phyloP scores from a whole-genome alignment of 2,113 vertebrate species.

The Colistium nudipinnis region DNA sequence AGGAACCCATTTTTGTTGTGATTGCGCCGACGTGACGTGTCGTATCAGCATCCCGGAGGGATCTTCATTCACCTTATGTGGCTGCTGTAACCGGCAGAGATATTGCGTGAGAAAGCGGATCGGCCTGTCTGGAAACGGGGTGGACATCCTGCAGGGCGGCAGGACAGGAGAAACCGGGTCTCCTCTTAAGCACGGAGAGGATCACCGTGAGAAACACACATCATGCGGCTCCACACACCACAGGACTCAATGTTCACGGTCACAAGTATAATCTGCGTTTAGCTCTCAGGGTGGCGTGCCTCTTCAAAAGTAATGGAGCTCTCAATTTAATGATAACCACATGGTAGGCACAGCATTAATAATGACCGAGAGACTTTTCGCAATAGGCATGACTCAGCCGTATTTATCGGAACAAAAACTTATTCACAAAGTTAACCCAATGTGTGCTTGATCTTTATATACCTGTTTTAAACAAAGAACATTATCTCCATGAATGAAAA shows the following conservation, averaged over 20 bases:
- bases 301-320: background rate
- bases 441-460: background rate
- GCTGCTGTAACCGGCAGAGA: conserved; percentile 63
- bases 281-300: background rate
- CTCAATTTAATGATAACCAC: too few species aligned
- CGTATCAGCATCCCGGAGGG: background rate
- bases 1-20: conserved; percentile 19
- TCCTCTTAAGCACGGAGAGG: background rate
- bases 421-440: too few species aligned
- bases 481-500: too few species aligned
- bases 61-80: conserved; percentile 22
- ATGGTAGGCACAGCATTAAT: too few species aligned
- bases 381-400: background rate
- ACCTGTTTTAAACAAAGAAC: too few species aligned
- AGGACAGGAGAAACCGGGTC: conserved; percentile 18
- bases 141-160: conserved; percentile 21
- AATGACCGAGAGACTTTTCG: too few species aligned
- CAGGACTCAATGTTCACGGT: background rate
- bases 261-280: background rate
- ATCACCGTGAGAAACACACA: conserved; percentile 21
- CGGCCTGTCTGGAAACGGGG: conserved; percentile 7
- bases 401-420: background rate
- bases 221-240: background rate
- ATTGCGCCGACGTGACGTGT: background rate
- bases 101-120: conserved; percentile 75